A percentile compares a stretch with the other conserved stretches of the same genome.
Conservation (phyloP, 2,888 invertebrate genomes). For the Adelognathus sp. region DNA sequence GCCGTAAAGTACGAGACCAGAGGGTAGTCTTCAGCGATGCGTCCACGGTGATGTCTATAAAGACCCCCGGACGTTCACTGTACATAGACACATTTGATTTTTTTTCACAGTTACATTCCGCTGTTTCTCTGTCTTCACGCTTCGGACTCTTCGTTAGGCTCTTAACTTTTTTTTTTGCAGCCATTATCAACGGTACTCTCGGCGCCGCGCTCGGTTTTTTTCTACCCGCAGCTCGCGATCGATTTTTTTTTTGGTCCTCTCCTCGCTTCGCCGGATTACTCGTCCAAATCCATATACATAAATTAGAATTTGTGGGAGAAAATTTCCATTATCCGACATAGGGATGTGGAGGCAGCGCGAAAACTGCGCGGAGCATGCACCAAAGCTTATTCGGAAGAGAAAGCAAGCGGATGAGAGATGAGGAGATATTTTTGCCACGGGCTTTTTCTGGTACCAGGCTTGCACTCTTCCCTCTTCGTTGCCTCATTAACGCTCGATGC, state of each 20-base stretch:
- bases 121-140: neutral
- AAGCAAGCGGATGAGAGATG: neutral
- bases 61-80: neutral
- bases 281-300: conserved; percentile 23
- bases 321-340: conserved; percentile 13
- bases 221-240: neutral
- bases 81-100: neutral
- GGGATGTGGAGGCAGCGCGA: neutral
- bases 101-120: neutral
- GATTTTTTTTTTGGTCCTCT: too few relatives aligned
- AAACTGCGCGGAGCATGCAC: neutral
- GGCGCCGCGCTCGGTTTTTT: neutral
- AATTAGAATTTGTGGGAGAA: conserved; percentile 20
- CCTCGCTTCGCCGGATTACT: conserved; percentile 18
- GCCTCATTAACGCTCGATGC: neutral
- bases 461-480: neutral
- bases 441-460: neutral
- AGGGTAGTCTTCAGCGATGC: neutral
- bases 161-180: neutral
- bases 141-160: neutral
- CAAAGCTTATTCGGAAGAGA: neutral
- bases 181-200: conserved; percentile 15
- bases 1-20: conserved; percentile 20
- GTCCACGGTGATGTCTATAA: conserved; percentile 32
- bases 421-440: neutral